A percentile compares a stretch with the other conserved stretches of the same genome.
These are phyloP conservation scores for Mirza zaza DNA, from an alignment of 2,113 vertebrate species.

Conservation along the genomic window DNA sequence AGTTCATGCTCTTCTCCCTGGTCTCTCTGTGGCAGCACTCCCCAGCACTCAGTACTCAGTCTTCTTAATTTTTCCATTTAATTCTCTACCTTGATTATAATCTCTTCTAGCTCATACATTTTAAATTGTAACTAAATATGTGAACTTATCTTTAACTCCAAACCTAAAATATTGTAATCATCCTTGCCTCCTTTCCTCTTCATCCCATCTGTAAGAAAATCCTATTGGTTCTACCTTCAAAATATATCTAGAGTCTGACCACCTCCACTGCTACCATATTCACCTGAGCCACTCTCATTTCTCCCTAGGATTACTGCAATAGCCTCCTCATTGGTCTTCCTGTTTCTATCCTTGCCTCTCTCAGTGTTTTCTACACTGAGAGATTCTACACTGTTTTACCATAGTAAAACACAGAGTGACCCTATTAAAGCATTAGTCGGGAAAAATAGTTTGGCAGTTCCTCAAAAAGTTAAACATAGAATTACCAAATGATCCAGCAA, in stretches of 20 bases:
- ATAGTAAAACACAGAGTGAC: background rate
- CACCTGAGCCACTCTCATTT: background rate
- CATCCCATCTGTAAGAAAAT: background rate
- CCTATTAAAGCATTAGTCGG: background rate
- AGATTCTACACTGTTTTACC: too few relatives aligned
- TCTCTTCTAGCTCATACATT: background rate
- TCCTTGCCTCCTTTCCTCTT: background rate
- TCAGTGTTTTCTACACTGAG: background rate
- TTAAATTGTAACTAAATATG: background rate
- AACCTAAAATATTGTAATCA: background rate
- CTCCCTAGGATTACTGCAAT: background rate
- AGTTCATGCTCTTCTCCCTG: background rate
- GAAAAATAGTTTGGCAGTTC: background rate
- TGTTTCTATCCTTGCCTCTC: background rate
- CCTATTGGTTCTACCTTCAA: background rate
- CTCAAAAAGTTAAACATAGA: constrained; percentile 14
- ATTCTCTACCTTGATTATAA: background rate
- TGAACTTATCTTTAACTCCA: constrained; percentile 22
- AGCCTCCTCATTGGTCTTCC: background rate
- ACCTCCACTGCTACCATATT: background rate
- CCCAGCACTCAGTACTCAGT: background rate
- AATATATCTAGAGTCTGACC: background rate
- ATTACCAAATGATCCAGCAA: background rate
- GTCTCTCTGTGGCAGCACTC: background rate
- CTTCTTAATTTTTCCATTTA: background rate